Conservation (phyloP, 2,888 invertebrate species). For the Hipparchia semele region DNA sequence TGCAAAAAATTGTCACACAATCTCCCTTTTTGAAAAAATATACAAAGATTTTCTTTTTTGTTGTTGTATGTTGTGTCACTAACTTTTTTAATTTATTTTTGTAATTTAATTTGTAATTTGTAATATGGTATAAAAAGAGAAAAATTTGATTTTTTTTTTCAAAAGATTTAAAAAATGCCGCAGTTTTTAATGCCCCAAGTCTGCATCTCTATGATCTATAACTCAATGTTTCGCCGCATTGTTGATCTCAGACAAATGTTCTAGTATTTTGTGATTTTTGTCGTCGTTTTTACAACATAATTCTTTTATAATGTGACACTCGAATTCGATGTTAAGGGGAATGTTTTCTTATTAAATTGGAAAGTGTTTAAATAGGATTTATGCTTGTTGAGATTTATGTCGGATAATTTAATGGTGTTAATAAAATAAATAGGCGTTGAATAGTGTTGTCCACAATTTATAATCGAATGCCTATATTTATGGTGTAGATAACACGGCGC, state of each 20-base stretch:
- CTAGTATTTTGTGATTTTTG: constrained; percentile 47
- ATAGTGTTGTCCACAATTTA: constrained; percentile 9
- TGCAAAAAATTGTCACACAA: too few relatives aligned
- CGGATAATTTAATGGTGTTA: constrained; percentile 22
- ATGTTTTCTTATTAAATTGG: constrained; percentile 46
- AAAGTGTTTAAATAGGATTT: constrained; percentile 35
- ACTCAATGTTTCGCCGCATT: constrained; percentile 51
- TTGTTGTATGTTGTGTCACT: too few relatives aligned
- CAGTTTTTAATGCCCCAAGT: too few relatives aligned
- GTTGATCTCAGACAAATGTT: constrained; percentile 67
- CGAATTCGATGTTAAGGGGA: constrained; percentile 48
- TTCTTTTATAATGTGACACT: constrained; percentile 66
- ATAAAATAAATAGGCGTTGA: constrained; percentile 21
- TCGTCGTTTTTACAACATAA: constrained; percentile 37
- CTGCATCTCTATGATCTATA: neutral
- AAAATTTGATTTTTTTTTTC: too few relatives aligned
- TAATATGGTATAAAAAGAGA: too few relatives aligned
- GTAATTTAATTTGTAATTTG: too few relatives aligned
- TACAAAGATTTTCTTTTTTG: too few relatives aligned
- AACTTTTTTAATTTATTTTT: too few relatives aligned
- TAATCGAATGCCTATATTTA: neutral
- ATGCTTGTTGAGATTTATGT: constrained; percentile 28
- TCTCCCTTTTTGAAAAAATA: too few relatives aligned
- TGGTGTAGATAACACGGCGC: neutral
- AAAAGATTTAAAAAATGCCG: too few relatives aligned